Conservation (phyloP, 2,797 vertebrate genomes). For the Trachops cirrhosus region DNA sequence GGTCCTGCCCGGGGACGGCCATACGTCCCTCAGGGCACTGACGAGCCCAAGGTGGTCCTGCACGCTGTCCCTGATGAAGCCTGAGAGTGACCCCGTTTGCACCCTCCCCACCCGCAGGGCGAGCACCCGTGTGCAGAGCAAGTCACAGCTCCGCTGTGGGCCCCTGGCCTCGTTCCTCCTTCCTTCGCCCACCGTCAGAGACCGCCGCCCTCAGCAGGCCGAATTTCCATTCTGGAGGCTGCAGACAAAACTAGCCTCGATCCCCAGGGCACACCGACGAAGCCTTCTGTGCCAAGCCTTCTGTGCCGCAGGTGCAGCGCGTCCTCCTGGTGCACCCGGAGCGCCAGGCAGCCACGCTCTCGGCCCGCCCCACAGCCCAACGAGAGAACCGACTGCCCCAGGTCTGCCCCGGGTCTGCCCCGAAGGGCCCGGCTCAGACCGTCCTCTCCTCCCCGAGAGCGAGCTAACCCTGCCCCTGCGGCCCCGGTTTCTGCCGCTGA, state of each 20-base stretch:
- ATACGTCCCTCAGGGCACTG: background rate
- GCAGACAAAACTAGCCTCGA: background rate
- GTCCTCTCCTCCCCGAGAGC: background rate
- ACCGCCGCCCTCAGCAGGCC: background rate
- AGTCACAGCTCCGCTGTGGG: background rate
- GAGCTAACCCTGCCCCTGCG: background rate
- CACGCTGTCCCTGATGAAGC: background rate
- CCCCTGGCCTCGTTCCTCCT: background rate
- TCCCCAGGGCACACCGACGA: background rate
- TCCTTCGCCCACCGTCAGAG: background rate
- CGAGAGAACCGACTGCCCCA: background rate
- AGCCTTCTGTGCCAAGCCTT: background rate
- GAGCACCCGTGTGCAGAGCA: background rate
- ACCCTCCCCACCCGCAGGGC: background rate
- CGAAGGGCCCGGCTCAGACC: background rate
- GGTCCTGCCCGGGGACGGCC: background rate
- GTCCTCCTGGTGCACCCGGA: background rate
- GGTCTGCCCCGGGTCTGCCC: background rate
- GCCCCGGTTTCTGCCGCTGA: background rate
- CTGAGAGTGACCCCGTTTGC: background rate
- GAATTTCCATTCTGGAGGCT: constrained; percentile 3
- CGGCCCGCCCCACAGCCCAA: background rate
- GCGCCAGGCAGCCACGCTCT: background rate
- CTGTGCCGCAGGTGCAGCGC: background rate
- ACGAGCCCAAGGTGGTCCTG: background rate